A percentile compares a stretch with the other conserved stretches of the same genome.
phyloP scores from a whole-genome alignment of 2,797 vertebrate genomes.

The Antennarius maculatus region DNA sequence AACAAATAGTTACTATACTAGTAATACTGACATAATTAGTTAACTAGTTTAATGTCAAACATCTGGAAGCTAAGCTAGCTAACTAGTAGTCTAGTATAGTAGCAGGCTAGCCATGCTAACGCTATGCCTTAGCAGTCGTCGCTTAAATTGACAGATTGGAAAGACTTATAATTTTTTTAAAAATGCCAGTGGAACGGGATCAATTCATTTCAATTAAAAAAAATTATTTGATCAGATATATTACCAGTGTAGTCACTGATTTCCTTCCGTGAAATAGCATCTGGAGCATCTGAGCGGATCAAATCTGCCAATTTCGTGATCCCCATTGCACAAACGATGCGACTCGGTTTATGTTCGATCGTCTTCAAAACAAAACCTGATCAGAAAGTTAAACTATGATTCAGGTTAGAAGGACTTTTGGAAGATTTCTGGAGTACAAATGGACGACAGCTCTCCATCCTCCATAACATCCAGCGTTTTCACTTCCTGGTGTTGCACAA shows the following conservation, averaged over 20 bases:
- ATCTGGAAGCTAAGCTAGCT: background rate
- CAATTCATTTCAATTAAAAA: too few species aligned
- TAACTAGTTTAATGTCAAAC: background rate
- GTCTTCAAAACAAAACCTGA: too few species aligned
- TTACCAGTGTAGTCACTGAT: constrained; percentile 82
- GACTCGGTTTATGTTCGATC: background rate
- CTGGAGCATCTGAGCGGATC: constrained; percentile 72
- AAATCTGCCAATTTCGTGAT: constrained; percentile 80
- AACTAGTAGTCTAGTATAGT: too few species aligned
- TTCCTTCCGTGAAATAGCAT: constrained; percentile 68
- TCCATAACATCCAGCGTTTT: too few species aligned
- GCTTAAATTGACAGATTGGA: accelerated
- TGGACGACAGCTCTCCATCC: background rate
- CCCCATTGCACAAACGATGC: constrained; percentile 67
- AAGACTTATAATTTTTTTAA: too few species aligned
- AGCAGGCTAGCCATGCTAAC: constrained; percentile 21
- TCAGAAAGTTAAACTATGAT: background rate
- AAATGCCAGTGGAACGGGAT: background rate
- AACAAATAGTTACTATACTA: too few species aligned
- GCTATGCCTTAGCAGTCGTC: constrained; percentile 4
- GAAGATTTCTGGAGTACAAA: background rate
- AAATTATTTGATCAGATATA: accelerated
- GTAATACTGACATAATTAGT: background rate
- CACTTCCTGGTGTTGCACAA: constrained; percentile 19
- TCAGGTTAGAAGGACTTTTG: accelerated